Evolutionary conservation across 2,113 vertebrate genomes (phyloP), one percentile per base, ranked within the genome.

Genomic region (Eleginops maclovinus): DNA sequence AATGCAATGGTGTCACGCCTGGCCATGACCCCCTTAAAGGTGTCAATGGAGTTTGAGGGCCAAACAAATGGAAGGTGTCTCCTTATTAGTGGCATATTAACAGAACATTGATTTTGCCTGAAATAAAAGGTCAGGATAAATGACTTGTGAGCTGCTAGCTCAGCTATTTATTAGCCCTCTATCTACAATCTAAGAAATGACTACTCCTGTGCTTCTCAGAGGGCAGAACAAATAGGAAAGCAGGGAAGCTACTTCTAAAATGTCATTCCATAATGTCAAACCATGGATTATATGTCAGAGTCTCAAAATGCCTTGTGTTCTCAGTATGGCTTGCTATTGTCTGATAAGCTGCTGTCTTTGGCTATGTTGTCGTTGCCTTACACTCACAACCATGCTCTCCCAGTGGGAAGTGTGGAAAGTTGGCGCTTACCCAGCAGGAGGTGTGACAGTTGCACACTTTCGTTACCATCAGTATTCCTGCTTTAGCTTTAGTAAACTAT

Each of bases 41-140:
- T 69, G 75, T 74, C 79, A 62, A 78, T 82, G 78, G 71, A 61
- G 70, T 91, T 86, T 83, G 80, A 80, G 41, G 83, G 83, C 67
- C 72, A 85, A 77, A 83, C 85, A 90, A 91, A 93, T 92, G 82
- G 89, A 92, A 90, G 69, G 64, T 78, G 84, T 79, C 72, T 89
- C 83, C 73, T 80, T 93, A 92, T 92, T 93, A 90, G 84, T 60
- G 84, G 61, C 86, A 87, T 90, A 93, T 95, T 93, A 93, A 90
- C 87, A 62, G 77, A 85, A 88, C 89, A 94, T 93, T 87, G 91
- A 93, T 94, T 93, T 93, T 84, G 78, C 79, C 89, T 90, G 84
- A 90, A 91, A 91, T 93, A 89, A 95, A 95, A 95, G 93, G 93
- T 95, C 92, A 94, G 75, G 82, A 92, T 85, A 94, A 94, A 94